Percentiles rank a stretch among this genome's conserved stretches.
These are phyloP conservation scores for Blastomussa wellsi DNA, from an alignment of 92 coral and sea anemone genomes.

Conservation along the genomic window DNA sequence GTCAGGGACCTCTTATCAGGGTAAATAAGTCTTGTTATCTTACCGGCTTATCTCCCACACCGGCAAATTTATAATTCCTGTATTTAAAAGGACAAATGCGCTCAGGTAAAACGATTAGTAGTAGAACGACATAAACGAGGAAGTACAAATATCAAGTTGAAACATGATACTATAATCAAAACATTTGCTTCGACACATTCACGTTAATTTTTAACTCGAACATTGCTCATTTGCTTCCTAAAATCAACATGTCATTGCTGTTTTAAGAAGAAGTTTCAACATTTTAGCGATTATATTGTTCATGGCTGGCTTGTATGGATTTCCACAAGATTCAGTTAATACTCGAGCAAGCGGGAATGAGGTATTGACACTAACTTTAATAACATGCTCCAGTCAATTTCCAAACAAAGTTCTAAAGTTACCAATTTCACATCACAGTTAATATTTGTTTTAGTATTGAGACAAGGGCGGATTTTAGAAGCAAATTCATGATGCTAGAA, in stretches of 20 bases:
- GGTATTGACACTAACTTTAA: not conserved
- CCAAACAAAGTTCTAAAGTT: not conserved
- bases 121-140: not conserved
- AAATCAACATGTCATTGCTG: too few species aligned
- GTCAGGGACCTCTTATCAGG: constrained; percentile 75
- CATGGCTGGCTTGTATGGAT: constrained; percentile 9
- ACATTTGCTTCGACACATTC: not conserved
- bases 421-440: not conserved
- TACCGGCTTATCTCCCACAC: not conserved
- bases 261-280: not conserved
- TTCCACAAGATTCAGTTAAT: constrained; percentile 7
- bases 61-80: not conserved
- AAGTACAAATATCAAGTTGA: not conserved
- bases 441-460: not conserved
- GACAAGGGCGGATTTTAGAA: not conserved
- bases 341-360: constrained; percentile 22
- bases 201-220: constrained; percentile 10
- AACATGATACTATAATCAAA: not conserved
- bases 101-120: not conserved
- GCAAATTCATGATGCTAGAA: not conserved
- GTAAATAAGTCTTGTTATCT: constrained; percentile 43
- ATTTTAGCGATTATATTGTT: not conserved
- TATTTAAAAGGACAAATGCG: not conserved
- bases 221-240: constrained; percentile 14
- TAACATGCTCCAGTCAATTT: not conserved